A percentile compares a stretch with the other conserved stretches of the same genome.
These are phyloP conservation scores for Stichodactyla mertensii DNA, from an alignment of 64 coral and sea anemone species.

Conservation along the genomic window DNA sequence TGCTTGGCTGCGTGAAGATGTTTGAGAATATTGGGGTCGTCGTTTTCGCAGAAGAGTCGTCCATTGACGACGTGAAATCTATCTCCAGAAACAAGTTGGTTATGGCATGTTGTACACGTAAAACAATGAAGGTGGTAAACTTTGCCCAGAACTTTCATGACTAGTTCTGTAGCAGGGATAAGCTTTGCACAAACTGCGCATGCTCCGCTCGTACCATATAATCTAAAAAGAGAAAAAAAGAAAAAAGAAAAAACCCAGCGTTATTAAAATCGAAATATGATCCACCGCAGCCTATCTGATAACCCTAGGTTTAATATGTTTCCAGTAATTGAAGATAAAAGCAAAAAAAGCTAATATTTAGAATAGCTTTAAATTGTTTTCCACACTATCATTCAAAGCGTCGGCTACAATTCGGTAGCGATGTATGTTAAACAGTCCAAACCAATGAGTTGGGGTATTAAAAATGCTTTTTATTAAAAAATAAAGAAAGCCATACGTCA, in stretches of 20 bases:
- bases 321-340: constrained; percentile 96
- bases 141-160: constrained; percentile 98
- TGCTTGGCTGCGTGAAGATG: constrained; percentile 87
- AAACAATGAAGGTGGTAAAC: constrained; percentile 94
- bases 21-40: constrained; percentile 82
- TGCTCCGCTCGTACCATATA: constrained; percentile 93
- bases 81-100: constrained; percentile 83
- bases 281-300: constrained; percentile 57
- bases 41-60: constrained; percentile 95
- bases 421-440: constrained; percentile 54
- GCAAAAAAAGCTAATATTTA: constrained; percentile 94
- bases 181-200: constrained; percentile 91
- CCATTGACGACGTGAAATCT: constrained; percentile 95
- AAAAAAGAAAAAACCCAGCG: not conserved
- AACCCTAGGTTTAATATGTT: constrained; percentile 84
- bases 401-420: constrained; percentile 61
- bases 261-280: constrained; percentile 24
- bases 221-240: constrained; percentile 68
- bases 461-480: constrained; percentile 78
- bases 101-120: constrained; percentile 91
- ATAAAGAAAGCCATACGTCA: constrained; percentile 12
- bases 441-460: constrained; percentile 60
- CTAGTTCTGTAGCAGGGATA: constrained; percentile 92
- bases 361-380: constrained; percentile 91
- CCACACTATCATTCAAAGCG: constrained; percentile 69